phyloP scores from a whole-genome alignment of 2,888 invertebrate species.

The Abscondita cerata region DNA sequence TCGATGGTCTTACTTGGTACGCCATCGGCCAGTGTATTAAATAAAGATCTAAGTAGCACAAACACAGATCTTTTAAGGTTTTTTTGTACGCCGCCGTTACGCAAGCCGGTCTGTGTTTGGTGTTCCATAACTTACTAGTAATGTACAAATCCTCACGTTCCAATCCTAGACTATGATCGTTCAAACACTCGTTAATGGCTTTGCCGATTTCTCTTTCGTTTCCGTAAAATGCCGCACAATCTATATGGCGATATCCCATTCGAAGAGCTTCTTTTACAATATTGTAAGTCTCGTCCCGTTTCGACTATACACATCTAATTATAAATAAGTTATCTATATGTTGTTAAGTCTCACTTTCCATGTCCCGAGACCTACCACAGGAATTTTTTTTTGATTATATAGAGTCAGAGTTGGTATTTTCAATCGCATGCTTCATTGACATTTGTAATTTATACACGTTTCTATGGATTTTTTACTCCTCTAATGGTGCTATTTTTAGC shows the following conservation, averaged over 20 bases:
- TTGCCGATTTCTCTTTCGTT: slow-evolving; percentile 72
- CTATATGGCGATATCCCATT: slow-evolving; percentile 74
- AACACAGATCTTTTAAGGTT: slow-evolving; percentile 72
- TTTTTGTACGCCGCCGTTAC: slow-evolving; percentile 72
- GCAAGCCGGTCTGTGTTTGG: slow-evolving; percentile 78
- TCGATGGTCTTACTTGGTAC: slow-evolving; percentile 67
- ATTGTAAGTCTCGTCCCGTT: slow-evolving; percentile 64
- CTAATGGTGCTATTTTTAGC: no score
- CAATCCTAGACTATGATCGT: slow-evolving; percentile 63
- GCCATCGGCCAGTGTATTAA: slow-evolving; percentile 91
- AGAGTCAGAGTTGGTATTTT: slow-evolving; percentile 54
- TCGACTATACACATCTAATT: slow-evolving; percentile 60
- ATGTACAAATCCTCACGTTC: slow-evolving; percentile 73
- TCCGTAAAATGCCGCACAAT: slow-evolving; percentile 70
- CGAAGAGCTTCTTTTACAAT: slow-evolving; percentile 72
- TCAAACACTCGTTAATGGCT: slow-evolving; percentile 66
- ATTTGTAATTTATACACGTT: no score
- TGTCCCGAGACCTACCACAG: slow-evolving; percentile 69
- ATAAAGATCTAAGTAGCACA: slow-evolving; percentile 84
- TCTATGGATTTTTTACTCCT: no score
- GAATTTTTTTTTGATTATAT: slow-evolving; percentile 64
- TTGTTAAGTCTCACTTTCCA: slow-evolving; percentile 63
- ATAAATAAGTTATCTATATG: background rate
- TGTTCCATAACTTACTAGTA: slow-evolving; percentile 76
- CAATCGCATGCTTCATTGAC: no score